Evolutionary conservation across 2,113 vertebrate genomes (phyloP).

Genomic region (Platichthys flesus): DNA sequence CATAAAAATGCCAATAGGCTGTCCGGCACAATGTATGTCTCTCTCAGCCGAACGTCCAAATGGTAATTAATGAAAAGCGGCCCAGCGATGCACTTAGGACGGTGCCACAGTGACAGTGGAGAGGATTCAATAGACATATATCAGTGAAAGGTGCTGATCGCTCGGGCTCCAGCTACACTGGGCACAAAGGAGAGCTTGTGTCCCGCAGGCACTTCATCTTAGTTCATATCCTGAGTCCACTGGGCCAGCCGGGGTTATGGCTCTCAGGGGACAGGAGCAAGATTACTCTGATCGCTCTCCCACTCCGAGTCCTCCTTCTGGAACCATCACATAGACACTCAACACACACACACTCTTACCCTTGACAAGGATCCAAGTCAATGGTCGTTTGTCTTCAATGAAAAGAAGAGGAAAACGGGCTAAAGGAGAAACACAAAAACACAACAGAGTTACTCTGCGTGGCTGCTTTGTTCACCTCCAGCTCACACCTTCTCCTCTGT

Average conservation of each 20-base stretch:
- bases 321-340: conserved; percentile 22
- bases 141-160: conserved; percentile 70
- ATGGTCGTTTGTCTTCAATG: conserved; percentile 77
- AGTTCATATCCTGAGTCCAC: conserved; percentile 63
- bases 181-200: conserved; percentile 68
- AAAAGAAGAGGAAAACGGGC: conserved; percentile 85
- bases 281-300: conserved; percentile 65
- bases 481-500: not conserved
- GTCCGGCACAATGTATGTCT: conserved; percentile 63
- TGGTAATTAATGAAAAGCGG: conserved; percentile 76
- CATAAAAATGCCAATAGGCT: conserved; percentile 82
- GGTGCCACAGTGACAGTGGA: conserved; percentile 58
- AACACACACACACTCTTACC: conserved; percentile 62
- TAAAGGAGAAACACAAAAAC: conserved; percentile 48
- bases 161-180: conserved; percentile 53
- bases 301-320: conserved; percentile 26
- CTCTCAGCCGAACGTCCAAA: conserved; percentile 40
- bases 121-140: conserved; percentile 78
- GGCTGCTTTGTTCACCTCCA: not conserved
- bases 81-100: conserved; percentile 43
- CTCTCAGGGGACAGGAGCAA: conserved; percentile 64
- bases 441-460: conserved; percentile 12
- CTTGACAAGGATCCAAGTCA: conserved; percentile 61
- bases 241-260: conserved; percentile 60
- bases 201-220: conserved; percentile 74